Evolutionary conservation across 2,113 vertebrate species (phyloP).

Genomic region (Lasiurus cinereus): DNA sequence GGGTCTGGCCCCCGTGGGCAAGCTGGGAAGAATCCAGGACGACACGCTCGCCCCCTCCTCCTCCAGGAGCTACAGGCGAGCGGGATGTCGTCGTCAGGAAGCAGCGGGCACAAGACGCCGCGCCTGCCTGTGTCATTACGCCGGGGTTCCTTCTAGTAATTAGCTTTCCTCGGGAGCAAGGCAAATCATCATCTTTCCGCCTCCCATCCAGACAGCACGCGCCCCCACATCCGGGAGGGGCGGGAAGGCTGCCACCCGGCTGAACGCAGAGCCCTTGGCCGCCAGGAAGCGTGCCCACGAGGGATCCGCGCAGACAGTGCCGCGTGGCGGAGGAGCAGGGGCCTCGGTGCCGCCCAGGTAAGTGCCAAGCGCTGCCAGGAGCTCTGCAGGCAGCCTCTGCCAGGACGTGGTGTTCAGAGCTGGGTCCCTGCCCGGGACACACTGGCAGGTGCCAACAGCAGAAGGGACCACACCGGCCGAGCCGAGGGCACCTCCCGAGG

Average conservation of each 20-base stretch:
- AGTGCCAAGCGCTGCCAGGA: neutral
- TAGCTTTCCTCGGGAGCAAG: conserved; percentile 77
- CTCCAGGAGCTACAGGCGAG: conserved; percentile 9
- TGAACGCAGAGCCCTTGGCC: neutral
- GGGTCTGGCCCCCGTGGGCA: neutral
- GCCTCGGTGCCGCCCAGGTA: neutral
- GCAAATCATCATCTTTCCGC: conserved; percentile 80
- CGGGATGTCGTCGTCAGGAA: conserved; percentile 61
- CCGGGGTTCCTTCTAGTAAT: conserved; percentile 74
- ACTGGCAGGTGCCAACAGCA: neutral
- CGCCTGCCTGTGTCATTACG: conserved; percentile 72
- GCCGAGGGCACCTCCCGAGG: accelerated
- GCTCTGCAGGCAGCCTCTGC: neutral
- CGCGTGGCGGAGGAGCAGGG: neutral
- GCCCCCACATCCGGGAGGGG: neutral
- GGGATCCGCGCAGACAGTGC: neutral
- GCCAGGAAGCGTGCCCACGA: neutral
- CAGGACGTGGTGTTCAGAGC: neutral
- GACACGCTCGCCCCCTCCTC: neutral
- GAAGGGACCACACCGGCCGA: no score
- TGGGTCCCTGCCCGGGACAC: accelerated
- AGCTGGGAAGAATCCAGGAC: neutral
- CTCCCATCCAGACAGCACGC: conserved; percentile 60
- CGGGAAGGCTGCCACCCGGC: neutral
- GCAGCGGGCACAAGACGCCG: conserved; percentile 42